Evolutionary conservation across 2,797 vertebrate genomes (phyloP).

Genomic region (Cynopterus sphinx): DNA sequence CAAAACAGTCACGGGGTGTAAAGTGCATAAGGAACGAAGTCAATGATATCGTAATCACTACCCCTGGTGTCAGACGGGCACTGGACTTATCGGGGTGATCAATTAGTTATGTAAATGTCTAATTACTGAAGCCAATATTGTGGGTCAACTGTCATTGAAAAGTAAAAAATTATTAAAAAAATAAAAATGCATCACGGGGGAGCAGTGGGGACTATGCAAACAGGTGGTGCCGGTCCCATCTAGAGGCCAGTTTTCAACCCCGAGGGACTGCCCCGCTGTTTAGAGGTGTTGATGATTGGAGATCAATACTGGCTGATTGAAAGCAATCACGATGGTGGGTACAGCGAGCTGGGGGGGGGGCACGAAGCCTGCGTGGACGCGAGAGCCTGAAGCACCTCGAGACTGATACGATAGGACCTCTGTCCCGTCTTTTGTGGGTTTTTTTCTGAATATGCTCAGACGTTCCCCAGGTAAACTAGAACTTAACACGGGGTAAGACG

Average conservation of each 20-base stretch:
- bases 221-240: neutral
- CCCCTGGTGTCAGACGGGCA: too few relatives aligned
- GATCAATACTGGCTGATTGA: neutral
- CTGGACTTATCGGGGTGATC: too few relatives aligned
- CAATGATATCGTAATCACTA: too few relatives aligned
- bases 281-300: accelerated
- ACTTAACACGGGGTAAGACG: neutral
- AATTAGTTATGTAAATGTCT: too few relatives aligned
- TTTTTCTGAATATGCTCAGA: accelerated
- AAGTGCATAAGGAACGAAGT: too few relatives aligned
- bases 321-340: accelerated
- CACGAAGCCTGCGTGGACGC: neutral
- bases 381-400: neutral
- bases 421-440: neutral
- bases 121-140: too few relatives aligned
- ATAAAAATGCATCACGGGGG: neutral
- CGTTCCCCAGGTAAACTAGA: neutral
- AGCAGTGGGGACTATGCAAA: accelerated
- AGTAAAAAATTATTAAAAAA: too few relatives aligned
- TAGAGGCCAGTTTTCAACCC: accelerated
- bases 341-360: accelerated
- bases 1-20: too few relatives aligned
- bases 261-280: accelerated
- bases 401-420: accelerated
- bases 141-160: too few relatives aligned